Evolutionary conservation across 2,888 invertebrate species (phyloP), one percentile per base, ranked within the genome.

Genomic region (Homarus gammarus): DNA sequence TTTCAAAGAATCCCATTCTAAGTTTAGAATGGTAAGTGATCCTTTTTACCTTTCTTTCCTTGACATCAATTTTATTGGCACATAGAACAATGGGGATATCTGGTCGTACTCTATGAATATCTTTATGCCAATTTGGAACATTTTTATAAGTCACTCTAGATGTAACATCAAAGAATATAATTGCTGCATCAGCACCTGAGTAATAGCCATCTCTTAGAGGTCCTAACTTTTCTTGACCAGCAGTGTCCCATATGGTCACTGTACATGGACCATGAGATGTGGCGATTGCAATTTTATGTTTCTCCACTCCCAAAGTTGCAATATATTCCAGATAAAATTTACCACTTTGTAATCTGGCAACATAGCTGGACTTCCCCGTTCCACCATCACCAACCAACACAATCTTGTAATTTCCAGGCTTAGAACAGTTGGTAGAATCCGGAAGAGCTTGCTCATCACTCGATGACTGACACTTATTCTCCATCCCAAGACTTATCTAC

Each of bases 331-430:
- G 70, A 18, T 64, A 56, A 61, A 92, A 92, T 3, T 73, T 84
- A 44, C 83, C 92, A 68, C 84, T 86, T 27, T 83, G 33, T 12
- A 90, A 36, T 33, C 90, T 51, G 6, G 88, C 61, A 8, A 90
- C 89, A 78, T 84, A 92, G 77, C 90, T 92, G 27, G 90, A 90
- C 49, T 92, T 92, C 5, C 92, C 90, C n/a, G 92, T 92, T 22
- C 90, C 88, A 22, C 92, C 92, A 68, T 92, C 92, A 36, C 92
- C 92, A 27, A 92, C 73, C 22, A 92, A 49, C 0, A 89, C 89
- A 77, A 92, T 88, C 61, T 92, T 92, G 49, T 84, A 91, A 15
- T 68, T 77, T 31, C 51, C 73, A 22, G 82, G 83, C 51, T 73
- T 79, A 44, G 49, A 64, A 31, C 56, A 51, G 12, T 44, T 89